Percentiles rank a stretch among this genome's conserved stretches.
Conservation (phyloP, 2,797 vertebrate species). For the Hoplostethus mediterraneus region DNA sequence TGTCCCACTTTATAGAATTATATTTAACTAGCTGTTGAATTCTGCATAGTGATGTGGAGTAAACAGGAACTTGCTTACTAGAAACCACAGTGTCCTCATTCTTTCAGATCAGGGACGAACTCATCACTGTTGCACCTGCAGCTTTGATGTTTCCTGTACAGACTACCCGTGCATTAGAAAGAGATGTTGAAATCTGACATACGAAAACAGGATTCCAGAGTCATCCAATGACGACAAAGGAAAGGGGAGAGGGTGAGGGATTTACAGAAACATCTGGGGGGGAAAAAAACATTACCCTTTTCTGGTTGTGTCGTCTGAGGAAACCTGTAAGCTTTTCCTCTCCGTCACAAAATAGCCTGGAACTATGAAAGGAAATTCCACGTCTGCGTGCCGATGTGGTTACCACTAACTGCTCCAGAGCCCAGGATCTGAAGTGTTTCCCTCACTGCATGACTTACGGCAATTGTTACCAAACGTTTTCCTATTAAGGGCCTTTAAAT, state of each 20-base stretch:
- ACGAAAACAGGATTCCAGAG: background rate
- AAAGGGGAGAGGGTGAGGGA: background rate
- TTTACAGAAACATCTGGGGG: too few relatives aligned
- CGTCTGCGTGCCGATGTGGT: background rate
- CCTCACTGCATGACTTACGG: too few relatives aligned
- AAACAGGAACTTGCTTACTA: slow-evolving; percentile 32
- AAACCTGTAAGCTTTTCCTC: background rate
- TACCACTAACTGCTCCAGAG: background rate
- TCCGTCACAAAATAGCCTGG: slow-evolving; percentile 12
- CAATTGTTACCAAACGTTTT: background rate
- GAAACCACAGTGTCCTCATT: slow-evolving; percentile 18
- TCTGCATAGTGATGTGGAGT: background rate
- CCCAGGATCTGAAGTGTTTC: too few relatives aligned
- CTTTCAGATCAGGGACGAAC: background rate
- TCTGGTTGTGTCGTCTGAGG: background rate
- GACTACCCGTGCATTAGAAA: background rate
- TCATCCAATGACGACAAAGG: background rate
- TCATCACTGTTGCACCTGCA: slow-evolving; percentile 32
- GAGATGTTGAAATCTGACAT: slow-evolving; percentile 5
- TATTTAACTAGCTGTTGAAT: too few relatives aligned
- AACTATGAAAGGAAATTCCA: background rate
- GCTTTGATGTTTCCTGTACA: slow-evolving; percentile 25
- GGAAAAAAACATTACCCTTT: background rate
- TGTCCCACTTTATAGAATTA: too few relatives aligned
- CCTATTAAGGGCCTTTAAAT: too few relatives aligned